Evolutionary conservation across 2,113 vertebrate genomes (phyloP).

Genomic region (Gyps fulvus): DNA sequence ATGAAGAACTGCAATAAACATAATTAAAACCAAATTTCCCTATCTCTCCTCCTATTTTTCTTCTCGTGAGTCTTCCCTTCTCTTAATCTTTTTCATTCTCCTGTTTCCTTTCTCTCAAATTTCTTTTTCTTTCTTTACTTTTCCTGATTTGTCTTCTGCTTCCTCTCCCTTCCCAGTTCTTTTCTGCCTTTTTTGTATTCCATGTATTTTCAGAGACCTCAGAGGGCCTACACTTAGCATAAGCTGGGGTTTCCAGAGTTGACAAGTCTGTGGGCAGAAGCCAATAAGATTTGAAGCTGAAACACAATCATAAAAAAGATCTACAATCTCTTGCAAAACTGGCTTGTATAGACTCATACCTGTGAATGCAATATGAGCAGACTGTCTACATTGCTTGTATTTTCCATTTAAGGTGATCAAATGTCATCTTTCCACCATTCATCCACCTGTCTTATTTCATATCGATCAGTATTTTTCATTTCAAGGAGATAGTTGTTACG

Average conservation of each 20-base stretch:
- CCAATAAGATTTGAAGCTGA: constrained; percentile 1
- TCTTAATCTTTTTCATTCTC: background rate
- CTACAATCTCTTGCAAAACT: constrained; percentile 40
- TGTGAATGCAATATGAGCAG: background rate
- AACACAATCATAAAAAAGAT: background rate
- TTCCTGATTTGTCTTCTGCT: background rate
- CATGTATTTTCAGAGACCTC: background rate
- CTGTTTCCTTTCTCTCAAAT: background rate
- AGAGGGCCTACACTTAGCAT: background rate
- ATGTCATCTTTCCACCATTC: background rate
- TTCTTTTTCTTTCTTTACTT: background rate
- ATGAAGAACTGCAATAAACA: constrained; percentile 54
- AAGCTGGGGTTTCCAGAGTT: constrained; percentile 22
- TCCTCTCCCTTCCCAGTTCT: background rate
- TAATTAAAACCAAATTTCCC: constrained; percentile 58
- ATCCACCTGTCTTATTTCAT: background rate
- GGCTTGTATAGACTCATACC: constrained; percentile 46
- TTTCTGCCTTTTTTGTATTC: background rate
- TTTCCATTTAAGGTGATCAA: constrained; percentile 47
- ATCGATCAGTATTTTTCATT: background rate
- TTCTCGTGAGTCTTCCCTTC: background rate
- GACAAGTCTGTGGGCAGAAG: constrained; percentile 31
- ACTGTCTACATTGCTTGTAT: background rate
- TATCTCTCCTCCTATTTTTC: constrained; percentile 3
- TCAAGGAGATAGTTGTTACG: background rate